These are phyloP conservation scores for Tachina fera DNA, from an alignment of 2,888 invertebrate genomes.

Conservation along the genomic window DNA sequence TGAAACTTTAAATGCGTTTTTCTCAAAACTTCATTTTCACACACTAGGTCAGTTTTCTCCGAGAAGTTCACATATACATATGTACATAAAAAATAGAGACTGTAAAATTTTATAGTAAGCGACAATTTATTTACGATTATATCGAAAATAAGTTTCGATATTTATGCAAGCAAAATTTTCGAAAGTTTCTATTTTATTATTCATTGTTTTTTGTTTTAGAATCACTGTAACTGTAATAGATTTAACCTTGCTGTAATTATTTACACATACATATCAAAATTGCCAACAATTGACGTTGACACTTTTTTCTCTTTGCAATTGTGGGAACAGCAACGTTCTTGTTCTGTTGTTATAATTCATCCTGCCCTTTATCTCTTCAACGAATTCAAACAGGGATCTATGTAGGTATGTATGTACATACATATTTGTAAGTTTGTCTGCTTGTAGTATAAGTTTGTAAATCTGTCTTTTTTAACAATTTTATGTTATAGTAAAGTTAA, in stretches of 20 bases:
- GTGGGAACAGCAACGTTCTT: constrained; percentile 42
- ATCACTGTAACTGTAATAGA: constrained; percentile 35
- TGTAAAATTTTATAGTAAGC: too few relatives aligned
- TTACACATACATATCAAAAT: constrained; percentile 58
- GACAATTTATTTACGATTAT: too few relatives aligned
- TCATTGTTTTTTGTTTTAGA: not conserved
- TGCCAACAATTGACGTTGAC: constrained; percentile 75
- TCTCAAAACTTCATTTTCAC: too few relatives aligned
- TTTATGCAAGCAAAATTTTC: not conserved
- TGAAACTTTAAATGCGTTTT: too few relatives aligned
- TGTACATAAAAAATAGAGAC: too few relatives aligned
- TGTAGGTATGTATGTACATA: too few relatives aligned
- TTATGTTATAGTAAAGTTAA: constrained; percentile 32
- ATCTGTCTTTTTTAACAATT: constrained; percentile 8
- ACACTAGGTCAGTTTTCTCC: too few relatives aligned
- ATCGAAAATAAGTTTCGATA: too few relatives aligned
- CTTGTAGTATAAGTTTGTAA: not conserved
- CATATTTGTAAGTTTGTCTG: not conserved
- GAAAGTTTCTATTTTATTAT: not conserved
- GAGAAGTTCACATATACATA: too few relatives aligned
- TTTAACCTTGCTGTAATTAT: constrained; percentile 65
- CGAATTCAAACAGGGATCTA: not conserved
- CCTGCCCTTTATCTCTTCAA: constrained; percentile 46
- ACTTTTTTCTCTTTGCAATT: constrained; percentile 69
- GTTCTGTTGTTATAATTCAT: constrained; percentile 44